phyloP scores from a whole-genome alignment of 2,888 invertebrate species.

The Prenolepis imparis region DNA sequence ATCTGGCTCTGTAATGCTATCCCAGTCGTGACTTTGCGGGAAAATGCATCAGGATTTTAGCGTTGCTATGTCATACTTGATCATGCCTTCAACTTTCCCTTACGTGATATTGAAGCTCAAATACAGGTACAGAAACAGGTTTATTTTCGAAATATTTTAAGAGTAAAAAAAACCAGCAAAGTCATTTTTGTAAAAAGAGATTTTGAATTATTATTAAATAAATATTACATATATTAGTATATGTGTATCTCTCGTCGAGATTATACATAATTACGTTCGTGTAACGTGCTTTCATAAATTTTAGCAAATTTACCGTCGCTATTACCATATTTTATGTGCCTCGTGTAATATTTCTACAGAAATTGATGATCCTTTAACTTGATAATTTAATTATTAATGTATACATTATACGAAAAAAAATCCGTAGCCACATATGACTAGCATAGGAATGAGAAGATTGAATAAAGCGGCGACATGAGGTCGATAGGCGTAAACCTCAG shows the following conservation, averaged over 20 bases:
- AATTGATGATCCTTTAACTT: neutral
- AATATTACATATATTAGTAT: neutral
- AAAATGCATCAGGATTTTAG: conserved; percentile 14
- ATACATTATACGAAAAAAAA: neutral
- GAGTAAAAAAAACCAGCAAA: neutral
- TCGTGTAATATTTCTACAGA: neutral
- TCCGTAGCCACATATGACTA: neutral
- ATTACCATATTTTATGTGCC: neutral
- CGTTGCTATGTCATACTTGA: neutral
- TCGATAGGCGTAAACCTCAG: conserved; percentile 17
- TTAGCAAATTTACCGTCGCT: neutral
- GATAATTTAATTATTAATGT: conserved; percentile 6
- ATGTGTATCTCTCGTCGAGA: neutral
- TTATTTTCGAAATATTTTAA: neutral
- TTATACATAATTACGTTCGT: neutral
- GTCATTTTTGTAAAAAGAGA: conserved; percentile 2
- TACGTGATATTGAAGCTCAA: neutral
- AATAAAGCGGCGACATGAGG: neutral
- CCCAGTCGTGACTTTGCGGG: neutral
- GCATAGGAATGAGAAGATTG: neutral
- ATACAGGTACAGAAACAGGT: no score
- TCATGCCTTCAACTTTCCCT: conserved; percentile 15
- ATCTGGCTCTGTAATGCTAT: conserved; percentile 32
- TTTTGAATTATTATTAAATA: neutral
- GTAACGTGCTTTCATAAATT: conserved; percentile 6